Percentiles rank a stretch among this genome's conserved stretches.
phyloP scores from a whole-genome alignment of 2,797 vertebrate genomes.

The Menidia menidia region DNA sequence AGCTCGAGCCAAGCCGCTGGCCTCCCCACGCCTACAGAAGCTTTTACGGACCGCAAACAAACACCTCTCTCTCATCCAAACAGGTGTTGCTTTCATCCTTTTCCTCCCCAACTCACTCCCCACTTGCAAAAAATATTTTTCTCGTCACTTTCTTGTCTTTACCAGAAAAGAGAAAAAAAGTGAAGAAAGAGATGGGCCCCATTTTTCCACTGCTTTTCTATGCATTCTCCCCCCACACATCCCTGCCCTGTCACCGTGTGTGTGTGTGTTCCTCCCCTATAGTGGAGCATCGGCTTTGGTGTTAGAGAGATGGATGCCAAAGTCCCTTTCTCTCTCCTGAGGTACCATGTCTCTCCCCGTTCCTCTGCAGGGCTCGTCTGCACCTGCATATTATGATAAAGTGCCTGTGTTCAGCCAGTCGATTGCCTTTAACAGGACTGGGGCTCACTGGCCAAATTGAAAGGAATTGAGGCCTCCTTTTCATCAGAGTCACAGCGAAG shows the following conservation, averaged over 20 bases:
- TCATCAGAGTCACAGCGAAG: slow-evolving; percentile 80
- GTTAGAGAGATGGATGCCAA: slow-evolving; percentile 83
- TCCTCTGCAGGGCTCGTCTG: slow-evolving; percentile 72
- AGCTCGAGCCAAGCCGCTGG: slow-evolving; percentile 61
- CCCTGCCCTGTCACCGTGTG: slow-evolving; percentile 48
- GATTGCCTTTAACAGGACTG: slow-evolving; percentile 85
- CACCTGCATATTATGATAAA: slow-evolving; percentile 89
- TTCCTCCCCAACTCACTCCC: slow-evolving; percentile 29
- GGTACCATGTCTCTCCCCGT: slow-evolving; percentile 70
- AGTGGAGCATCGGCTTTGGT: slow-evolving; percentile 64
- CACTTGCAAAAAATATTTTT: slow-evolving; percentile 55
- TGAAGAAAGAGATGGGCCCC: slow-evolving; percentile 65
- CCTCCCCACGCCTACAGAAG: slow-evolving; percentile 57
- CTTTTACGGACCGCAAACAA: slow-evolving; percentile 70
- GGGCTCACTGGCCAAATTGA: slow-evolving; percentile 83
- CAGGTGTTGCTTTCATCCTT: slow-evolving; percentile 17
- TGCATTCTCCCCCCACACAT: slow-evolving; percentile 66
- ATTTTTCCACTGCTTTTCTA: slow-evolving; percentile 71
- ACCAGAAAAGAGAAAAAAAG: slow-evolving; percentile 58
- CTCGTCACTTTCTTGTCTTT: slow-evolving; percentile 50
- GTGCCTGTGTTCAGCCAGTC: slow-evolving; percentile 85
- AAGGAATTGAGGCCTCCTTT: slow-evolving; percentile 84
- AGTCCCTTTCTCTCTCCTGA: slow-evolving; percentile 74
- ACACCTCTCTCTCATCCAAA: slow-evolving; percentile 65
- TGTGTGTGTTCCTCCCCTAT: slow-evolving; percentile 34